Base-by-base conservation (phyloP, 1,140 invertebrate genomes). In the Nymphalis io region DNA sequence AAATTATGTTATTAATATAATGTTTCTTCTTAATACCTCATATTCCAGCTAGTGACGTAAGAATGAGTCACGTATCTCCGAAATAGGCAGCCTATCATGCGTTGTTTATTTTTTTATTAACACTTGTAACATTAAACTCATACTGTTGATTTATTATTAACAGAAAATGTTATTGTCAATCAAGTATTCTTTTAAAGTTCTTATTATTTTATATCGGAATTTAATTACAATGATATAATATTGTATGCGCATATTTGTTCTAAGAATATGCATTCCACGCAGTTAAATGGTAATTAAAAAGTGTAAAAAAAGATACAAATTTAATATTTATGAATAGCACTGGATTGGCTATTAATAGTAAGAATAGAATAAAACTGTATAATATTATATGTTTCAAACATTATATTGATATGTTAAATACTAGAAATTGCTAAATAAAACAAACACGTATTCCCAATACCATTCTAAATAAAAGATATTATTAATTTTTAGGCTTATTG, bases 191-290 rank as follows among this genome's bases (percentile, higher is more conserved):
- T 15, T 44, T 13, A 15, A 44, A 44, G 2, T 44, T 44, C 1
- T n/a, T 15, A 44, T 44, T 44, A 44, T 44, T 44, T 44, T 44
- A 46, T 48, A 61, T 48, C 40, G 60, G 60, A 61, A 61, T 61
- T 21, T 6, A 61, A 61, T 61, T 61, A 60, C 10, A 15, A 46
- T 46, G 46, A 27, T 61, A 21, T 20, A 33, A 0, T 15, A 21
- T 23, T 48, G 42, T 13, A 65, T 65, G 51, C 51, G 38, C 51
- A 65, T 65, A 27, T 57, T 57, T 57, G 38, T 40, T 65, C 33
- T 38, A 23, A 60, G n/a, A 15, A 60, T 39, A 23, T 40, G n/a
- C 33, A 58, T 48, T 60, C 39, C 21, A 23, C 33, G 12, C 39
- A 57, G 15, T 61, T 46, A 40, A 46, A 62, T 18, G 51, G 4